Evolutionary conservation across 2,888 invertebrate species (phyloP).

Genomic region (Brenthis ino): DNA sequence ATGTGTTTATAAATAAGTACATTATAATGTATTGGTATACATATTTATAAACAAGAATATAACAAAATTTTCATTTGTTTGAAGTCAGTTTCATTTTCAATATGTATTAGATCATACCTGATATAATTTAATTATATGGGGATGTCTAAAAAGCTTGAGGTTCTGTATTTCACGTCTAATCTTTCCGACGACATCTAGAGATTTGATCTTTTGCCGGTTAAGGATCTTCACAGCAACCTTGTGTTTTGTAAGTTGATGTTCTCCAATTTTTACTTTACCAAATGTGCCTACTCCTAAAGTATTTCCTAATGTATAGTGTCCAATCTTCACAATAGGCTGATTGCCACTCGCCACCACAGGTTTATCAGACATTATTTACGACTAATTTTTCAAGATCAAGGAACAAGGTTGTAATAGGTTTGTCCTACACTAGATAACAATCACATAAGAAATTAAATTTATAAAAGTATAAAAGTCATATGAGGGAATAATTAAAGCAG

Average conservation of each 20-base stretch:
- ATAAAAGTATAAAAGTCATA: slow-evolving; percentile 7
- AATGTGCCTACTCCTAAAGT: slow-evolving; percentile 98
- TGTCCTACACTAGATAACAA: slow-evolving; percentile 3
- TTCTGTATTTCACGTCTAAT: slow-evolving; percentile 99
- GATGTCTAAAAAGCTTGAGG: slow-evolving; percentile 99
- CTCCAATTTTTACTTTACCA: slow-evolving; percentile 99
- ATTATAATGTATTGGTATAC: not conserved
- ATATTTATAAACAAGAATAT: not conserved
- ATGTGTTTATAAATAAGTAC: not conserved
- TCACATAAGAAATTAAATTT: slow-evolving; percentile 20
- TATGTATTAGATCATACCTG: slow-evolving; percentile 71
- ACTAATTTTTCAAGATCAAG: slow-evolving; percentile 29
- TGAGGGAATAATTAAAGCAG: slow-evolving; percentile 4
- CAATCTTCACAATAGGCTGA: slow-evolving; percentile 96
- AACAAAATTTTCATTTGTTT: not conserved
- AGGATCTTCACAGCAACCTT: slow-evolving; percentile 99
- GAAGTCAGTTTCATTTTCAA: not conserved
- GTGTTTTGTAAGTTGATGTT: slow-evolving; percentile 98
- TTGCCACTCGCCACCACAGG: slow-evolving; percentile 63
- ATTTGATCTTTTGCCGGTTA: slow-evolving; percentile 99
- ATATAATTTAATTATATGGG: slow-evolving; percentile 99
- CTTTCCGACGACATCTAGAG: slow-evolving; percentile 99
- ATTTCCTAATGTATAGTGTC: slow-evolving; percentile 96
- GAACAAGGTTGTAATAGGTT: slow-evolving; percentile 25
- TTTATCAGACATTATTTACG: slow-evolving; percentile 64